Evolutionary conservation across 2,888 invertebrate genomes (phyloP).

Genomic region (Leptinotarsa tumamoca): DNA sequence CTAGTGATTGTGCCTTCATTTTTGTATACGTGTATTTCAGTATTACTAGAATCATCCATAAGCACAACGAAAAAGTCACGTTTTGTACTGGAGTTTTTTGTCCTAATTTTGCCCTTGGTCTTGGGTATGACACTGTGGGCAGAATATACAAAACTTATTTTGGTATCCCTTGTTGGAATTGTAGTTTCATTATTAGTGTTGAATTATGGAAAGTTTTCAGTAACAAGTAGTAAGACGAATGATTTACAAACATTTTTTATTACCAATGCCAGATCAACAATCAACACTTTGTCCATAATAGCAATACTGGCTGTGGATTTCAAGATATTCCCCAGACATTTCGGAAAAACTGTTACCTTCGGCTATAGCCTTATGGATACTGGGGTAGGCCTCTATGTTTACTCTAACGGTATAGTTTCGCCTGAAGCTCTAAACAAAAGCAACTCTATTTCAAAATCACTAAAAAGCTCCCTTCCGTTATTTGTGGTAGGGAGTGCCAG

Average conservation of each 20-base stretch:
- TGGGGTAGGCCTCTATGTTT: constrained; percentile 90
- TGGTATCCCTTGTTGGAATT: constrained; percentile 47
- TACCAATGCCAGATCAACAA: constrained; percentile 77
- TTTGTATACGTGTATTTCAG: constrained; percentile 58
- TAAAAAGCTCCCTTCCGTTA: constrained; percentile 67
- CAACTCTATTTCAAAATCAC: constrained; percentile 57
- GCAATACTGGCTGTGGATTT: constrained; percentile 97
- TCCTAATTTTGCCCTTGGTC: constrained; percentile 71
- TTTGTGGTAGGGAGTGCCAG: constrained; percentile 75
- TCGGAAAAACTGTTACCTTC: constrained; percentile 88
- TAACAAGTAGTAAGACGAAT: background rate
- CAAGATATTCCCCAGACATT: constrained; percentile 82
- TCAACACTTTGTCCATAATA: constrained; percentile 80
- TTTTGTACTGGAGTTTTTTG: constrained; percentile 68
- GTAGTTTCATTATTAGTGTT: constrained; percentile 37
- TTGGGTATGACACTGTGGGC: constrained; percentile 70
- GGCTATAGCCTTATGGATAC: constrained; percentile 95
- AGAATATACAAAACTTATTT: constrained; percentile 58
- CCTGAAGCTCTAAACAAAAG: constrained; percentile 66
- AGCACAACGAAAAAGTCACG: constrained; percentile 32
- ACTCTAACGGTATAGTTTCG: constrained; percentile 83
- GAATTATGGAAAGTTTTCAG: constrained; percentile 14
- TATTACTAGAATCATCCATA: constrained; percentile 54
- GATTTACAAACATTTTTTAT: constrained; percentile 64
- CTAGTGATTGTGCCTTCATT: constrained; percentile 60